Evolutionary conservation across 1,140 invertebrate species (phyloP), one percentile per base, ranked within the genome.

Genomic region (Drosophila bifasciata): DNA sequence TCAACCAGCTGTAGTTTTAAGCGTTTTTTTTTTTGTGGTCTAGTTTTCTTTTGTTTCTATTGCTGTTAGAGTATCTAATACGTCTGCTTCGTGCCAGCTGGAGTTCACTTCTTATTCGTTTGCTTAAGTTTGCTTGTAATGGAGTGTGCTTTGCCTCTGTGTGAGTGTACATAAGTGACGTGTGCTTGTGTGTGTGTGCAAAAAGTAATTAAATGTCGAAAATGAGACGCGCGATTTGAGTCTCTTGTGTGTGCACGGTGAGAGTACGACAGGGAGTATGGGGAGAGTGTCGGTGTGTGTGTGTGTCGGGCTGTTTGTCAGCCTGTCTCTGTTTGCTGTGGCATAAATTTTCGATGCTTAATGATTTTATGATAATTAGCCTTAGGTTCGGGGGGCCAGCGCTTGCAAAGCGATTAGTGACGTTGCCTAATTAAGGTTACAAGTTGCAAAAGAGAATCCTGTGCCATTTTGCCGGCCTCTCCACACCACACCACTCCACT

Each of bases 301-400:
- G 32, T 48, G 28, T 19, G 36, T 43, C 8, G 60, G 28, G 21
- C 4, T 21, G 16, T 43, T 19, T 53, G 59, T 21, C 28, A 28
- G 40, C 50, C n/a, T 57, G 39, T 40, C 39, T 58, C 13, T 25
- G 51, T 53, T 44, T 78, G 57, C 78, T 76, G 52, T 15, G 44
- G 79, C 76, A 84, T 84, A 84, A 67, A 79, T 84, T 79, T 84
- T 72, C 64, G 76, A 84, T 79, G 80, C 76, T 78, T 84, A 85
- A 84, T 85, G 80, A 84, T 85, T 85, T 85, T 79, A 85, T 85
- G 80, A 85, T 85, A 85, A 85, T 85, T 85, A 85, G 80, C 73
- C 72, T 73, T 70, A 85, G 80, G 73, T 83, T 58, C 55, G 70
- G 49, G 49, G 57, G 67, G 23, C 59, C 64, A 63, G 63, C 53